Percentiles rank a stretch among this genome's conserved stretches.
Conservation (phyloP, 2,797 vertebrate species). For the Jordanella pulchra region DNA sequence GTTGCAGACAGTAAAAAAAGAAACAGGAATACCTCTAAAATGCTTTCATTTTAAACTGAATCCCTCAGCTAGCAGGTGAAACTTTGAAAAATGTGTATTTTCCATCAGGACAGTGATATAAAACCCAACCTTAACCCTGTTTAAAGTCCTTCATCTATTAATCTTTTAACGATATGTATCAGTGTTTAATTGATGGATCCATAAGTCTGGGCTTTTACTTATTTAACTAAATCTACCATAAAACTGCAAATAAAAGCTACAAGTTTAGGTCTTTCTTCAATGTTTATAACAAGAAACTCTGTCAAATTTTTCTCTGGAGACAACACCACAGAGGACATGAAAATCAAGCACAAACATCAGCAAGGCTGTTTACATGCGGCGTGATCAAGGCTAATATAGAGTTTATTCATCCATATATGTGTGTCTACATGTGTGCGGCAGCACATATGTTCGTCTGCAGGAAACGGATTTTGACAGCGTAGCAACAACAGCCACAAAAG, state of each 20-base stretch:
- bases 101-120: not conserved
- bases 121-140: not conserved
- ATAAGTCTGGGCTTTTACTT: not conserved
- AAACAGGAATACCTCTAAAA: not conserved
- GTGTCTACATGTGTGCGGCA: not conserved
- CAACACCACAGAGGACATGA: not conserved
- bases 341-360: conserved; percentile 17
- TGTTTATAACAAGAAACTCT: not conserved
- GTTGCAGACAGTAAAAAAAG: not conserved
- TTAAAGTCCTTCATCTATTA: not conserved
- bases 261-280: not conserved
- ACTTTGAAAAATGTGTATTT: not conserved
- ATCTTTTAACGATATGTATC: not conserved
- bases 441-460: conserved; percentile 49
- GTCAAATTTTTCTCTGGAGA: not conserved
- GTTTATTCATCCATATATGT: conserved; percentile 18
- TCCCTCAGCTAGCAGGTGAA: not conserved
- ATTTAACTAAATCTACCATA: not conserved
- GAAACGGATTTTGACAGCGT: conserved; percentile 54
- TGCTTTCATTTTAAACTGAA: too few species aligned
- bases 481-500: conserved; percentile 49
- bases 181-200: not conserved
- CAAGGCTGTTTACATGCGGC: conserved; percentile 12
- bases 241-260: not conserved
- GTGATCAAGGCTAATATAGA: conserved; percentile 38